Conservation (phyloP, 1,140 invertebrate species). For the Drosophila mojavensis region DNA sequence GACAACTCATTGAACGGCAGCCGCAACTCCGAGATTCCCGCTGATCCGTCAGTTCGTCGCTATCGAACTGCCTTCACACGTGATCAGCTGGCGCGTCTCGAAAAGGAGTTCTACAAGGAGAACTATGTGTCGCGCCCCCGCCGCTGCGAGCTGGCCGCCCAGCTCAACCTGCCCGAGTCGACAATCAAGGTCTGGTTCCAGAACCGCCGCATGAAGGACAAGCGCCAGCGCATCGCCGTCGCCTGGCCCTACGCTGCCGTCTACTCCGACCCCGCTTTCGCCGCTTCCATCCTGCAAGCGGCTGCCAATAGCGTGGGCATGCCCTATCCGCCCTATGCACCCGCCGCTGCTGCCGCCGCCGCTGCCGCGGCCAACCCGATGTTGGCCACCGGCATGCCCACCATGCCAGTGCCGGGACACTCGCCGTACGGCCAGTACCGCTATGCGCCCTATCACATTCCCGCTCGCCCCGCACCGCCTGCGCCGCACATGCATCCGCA, state of each 20-base stretch:
- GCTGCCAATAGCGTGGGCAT: constrained; percentile 89
- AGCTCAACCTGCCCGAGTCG: constrained; percentile 96
- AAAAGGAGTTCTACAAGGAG: constrained; percentile 98
- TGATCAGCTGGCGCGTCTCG: constrained; percentile 96
- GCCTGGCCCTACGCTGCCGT: constrained; percentile 97
- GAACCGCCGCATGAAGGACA: constrained; percentile 99
- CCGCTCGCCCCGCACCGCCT: constrained; percentile 70
- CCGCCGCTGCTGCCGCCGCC: constrained; percentile 51
- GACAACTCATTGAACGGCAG: constrained; percentile 76
- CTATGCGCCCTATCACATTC: constrained; percentile 84
- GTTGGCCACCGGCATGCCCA: constrained; percentile 85
- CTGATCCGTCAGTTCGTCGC: constrained; percentile 90
- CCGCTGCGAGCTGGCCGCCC: constrained; percentile 96
- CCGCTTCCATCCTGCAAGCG: constrained; percentile 95
- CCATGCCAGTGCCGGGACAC: constrained; percentile 83
- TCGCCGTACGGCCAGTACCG: constrained; percentile 84
- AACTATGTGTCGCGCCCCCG: constrained; percentile 98
- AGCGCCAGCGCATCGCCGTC: constrained; percentile 95
- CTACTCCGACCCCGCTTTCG: constrained; percentile 95
- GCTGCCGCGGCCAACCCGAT: constrained; percentile 80
- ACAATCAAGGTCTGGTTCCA: constrained; percentile 99
- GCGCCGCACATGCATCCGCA: constrained; percentile 82
- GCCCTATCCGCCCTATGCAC: constrained; percentile 85
- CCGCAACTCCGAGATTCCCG: constrained; percentile 77
- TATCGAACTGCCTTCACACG: constrained; percentile 99